These are phyloP conservation scores for Oscheius sp. DNA, from an alignment of 2,888 invertebrate genomes.

Conservation along the genomic window DNA sequence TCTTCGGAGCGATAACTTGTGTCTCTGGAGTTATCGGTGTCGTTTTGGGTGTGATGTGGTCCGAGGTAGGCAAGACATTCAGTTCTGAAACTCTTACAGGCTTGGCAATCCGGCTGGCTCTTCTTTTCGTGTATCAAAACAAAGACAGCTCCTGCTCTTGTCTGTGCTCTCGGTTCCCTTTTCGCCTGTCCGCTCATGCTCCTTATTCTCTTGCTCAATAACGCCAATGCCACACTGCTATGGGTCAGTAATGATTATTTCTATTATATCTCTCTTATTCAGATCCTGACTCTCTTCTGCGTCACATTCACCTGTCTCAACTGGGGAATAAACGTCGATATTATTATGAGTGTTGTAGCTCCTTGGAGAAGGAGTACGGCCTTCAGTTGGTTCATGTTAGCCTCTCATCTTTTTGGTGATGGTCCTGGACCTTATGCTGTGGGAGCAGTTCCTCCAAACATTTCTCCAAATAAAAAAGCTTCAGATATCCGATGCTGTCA, in stretches of 20 bases:
- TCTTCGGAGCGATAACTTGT: conserved; percentile 94
- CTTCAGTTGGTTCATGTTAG: conserved; percentile 94
- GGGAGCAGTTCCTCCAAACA: conserved; percentile 77
- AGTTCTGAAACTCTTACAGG: conserved; percentile 3
- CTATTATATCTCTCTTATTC: conserved; percentile 23
- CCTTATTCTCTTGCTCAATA: conserved; percentile 31
- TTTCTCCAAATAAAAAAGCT: neutral
- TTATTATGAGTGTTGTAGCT: conserved; percentile 87
- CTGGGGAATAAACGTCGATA: conserved; percentile 98
- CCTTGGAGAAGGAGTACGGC: conserved; percentile 95
- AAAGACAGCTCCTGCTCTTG: conserved; percentile 76
- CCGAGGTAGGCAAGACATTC: conserved; percentile 73
- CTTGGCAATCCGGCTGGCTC: conserved; percentile 21
- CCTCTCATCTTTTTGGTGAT: conserved; percentile 97
- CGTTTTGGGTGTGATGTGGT: conserved; percentile 85
- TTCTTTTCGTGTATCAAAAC: conserved; percentile 47
- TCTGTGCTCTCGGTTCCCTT: conserved; percentile 90
- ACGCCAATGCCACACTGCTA: conserved; percentile 21
- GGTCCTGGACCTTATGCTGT: conserved; percentile 97
- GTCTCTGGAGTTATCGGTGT: conserved; percentile 91
- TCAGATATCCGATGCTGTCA: conserved; percentile 64
- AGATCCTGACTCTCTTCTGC: conserved; percentile 76
- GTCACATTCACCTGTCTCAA: conserved; percentile 87
- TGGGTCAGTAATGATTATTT: conserved; percentile 23
- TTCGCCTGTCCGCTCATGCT: conserved; percentile 81